Evolutionary conservation across 2,888 invertebrate genomes (phyloP).

Genomic region (Xanthia togata): DNA sequence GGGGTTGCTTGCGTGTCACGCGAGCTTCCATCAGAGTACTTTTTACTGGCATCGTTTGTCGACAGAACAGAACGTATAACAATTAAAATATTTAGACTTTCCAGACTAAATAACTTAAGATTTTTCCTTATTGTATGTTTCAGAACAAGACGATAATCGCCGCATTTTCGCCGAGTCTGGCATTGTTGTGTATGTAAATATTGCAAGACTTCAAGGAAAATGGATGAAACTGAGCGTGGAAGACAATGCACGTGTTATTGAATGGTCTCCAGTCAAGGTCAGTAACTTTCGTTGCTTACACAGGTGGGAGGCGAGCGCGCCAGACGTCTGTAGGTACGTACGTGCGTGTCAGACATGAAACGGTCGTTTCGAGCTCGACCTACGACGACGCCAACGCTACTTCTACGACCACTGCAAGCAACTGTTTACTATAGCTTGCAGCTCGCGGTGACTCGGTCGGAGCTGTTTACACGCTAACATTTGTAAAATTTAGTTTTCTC

Average conservation of each 20-base stretch:
- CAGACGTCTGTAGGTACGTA: constrained; percentile 51
- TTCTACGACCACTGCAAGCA: constrained; percentile 4
- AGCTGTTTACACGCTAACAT: constrained; percentile 14
- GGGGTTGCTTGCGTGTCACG: constrained; percentile 79
- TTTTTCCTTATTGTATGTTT: constrained; percentile 18
- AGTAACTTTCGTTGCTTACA: constrained; percentile 72
- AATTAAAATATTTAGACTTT: constrained; percentile 64
- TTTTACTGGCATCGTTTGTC: constrained; percentile 79
- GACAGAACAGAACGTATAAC: constrained; percentile 69
- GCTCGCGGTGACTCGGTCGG: not conserved
- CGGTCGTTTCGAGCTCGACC: constrained; percentile 55
- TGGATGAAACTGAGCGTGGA: constrained; percentile 34
- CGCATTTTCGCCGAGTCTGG: constrained; percentile 3
- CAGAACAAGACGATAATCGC: constrained; percentile 7
- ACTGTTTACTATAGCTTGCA: constrained; percentile 47
- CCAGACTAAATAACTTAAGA: not conserved
- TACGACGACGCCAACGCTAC: constrained; percentile 11
- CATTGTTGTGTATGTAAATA: constrained; percentile 41
- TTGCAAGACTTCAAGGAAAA: constrained; percentile 30
- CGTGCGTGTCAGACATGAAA: constrained; percentile 58
- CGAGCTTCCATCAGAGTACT: constrained; percentile 82
- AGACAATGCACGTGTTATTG: constrained; percentile 58
- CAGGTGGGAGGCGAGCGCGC: constrained; percentile 72
- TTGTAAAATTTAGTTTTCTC: constrained; percentile 1
- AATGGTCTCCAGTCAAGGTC: constrained; percentile 72